Evolutionary conservation across 2,113 vertebrate species (phyloP).

Genomic region (Thomomys bottae): DNA sequence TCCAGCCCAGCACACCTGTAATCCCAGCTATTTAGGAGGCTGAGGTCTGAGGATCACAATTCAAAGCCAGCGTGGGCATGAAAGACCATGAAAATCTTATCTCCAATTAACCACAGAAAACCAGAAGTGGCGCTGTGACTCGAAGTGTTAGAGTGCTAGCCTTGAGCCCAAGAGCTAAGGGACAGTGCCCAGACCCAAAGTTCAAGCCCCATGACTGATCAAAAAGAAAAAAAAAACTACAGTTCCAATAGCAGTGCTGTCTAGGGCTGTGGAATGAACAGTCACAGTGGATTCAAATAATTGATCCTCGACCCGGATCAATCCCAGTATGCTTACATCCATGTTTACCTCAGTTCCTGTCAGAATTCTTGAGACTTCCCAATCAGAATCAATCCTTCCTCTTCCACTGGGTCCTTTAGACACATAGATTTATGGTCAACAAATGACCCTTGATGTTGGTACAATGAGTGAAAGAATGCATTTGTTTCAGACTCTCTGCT

Average conservation of each 20-base stretch:
- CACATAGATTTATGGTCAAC: background rate
- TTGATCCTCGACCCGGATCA: background rate
- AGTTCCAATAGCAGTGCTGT: background rate
- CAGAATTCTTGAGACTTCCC: conserved; percentile 30
- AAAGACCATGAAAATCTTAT: too few relatives aligned
- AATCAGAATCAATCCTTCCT: background rate
- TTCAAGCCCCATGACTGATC: too few relatives aligned
- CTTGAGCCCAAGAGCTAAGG: too few relatives aligned
- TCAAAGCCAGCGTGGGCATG: too few relatives aligned
- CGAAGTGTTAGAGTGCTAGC: too few relatives aligned
- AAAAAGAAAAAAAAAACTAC: conserved; percentile 21
- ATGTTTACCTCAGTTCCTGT: background rate
- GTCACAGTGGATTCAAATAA: background rate
- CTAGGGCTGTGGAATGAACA: background rate
- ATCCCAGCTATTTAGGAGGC: too few relatives aligned
- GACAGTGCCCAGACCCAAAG: too few relatives aligned
- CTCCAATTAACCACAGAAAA: too few relatives aligned
- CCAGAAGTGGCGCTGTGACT: too few relatives aligned
- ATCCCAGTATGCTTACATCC: conserved; percentile 29
- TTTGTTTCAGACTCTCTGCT: background rate
- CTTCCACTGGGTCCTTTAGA: background rate
- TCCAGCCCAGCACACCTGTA: too few relatives aligned
- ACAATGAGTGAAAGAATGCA: background rate
- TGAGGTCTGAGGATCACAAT: too few relatives aligned
- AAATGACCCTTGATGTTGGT: background rate